Conservation (phyloP, 2,797 vertebrate genomes). For the Gymnocypris eckloni region DNA sequence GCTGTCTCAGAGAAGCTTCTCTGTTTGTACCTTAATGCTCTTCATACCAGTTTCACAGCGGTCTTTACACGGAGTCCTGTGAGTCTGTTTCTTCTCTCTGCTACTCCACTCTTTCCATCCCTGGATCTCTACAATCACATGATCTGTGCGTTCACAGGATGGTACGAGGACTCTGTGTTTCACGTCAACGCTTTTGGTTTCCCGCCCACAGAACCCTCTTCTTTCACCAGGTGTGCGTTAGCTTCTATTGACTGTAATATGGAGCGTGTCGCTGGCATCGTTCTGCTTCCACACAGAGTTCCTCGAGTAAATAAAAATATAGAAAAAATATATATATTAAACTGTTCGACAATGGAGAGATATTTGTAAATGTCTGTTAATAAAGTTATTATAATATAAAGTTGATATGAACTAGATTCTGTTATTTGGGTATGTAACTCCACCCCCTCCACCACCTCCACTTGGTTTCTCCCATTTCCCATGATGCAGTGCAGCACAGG, state of each 20-base stretch:
- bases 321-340: too few relatives aligned
- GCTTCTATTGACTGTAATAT: not conserved
- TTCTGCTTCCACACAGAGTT: not conserved
- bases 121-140: not conserved
- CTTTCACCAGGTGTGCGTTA: constrained; percentile 84
- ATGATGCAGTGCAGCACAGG: too few relatives aligned
- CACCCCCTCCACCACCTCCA: too few relatives aligned
- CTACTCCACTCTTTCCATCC: not conserved
- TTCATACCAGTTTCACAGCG: constrained; percentile 94
- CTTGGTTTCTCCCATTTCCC: too few relatives aligned
- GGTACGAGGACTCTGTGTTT: constrained; percentile 95
- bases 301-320: not conserved
- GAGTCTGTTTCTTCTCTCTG: constrained; percentile 60
- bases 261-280: not conserved
- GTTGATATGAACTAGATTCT: too few relatives aligned
- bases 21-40: constrained; percentile 72
- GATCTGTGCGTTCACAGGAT: constrained; percentile 77
- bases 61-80: constrained; percentile 96
- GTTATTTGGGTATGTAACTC: too few relatives aligned
- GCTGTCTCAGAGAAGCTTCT: not conserved
- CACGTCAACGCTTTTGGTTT: constrained; percentile 97
- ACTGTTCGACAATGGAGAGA: too few relatives aligned
- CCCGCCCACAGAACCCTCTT: constrained; percentile 91
- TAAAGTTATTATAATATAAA: too few relatives aligned
- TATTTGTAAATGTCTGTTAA: too few relatives aligned